Evolutionary conservation across 2,888 invertebrate species (phyloP), one percentile per base, ranked within the genome.

Genomic region (Mesochorus sp.): DNA sequence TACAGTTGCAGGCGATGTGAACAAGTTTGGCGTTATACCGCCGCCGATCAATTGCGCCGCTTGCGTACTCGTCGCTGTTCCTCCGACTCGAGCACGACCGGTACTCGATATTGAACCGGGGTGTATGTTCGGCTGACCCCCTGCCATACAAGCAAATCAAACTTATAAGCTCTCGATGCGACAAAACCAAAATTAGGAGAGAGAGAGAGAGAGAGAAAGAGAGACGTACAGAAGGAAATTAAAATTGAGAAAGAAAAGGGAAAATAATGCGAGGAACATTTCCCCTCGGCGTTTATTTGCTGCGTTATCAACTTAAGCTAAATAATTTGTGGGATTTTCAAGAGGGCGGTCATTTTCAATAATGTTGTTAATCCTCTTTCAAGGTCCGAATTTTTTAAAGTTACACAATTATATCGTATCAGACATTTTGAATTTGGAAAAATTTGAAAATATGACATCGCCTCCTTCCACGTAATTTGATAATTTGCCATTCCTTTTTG

Each of bases 1-100:
- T 87, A 91, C 91, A 81, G 90, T 90, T 31, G 91, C 88, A 47
- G 91, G 90, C 34, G 91, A 92, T 3, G 92, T 91, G 84, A 95
- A 94, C 87, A 95, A 92, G 80, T 94, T 94, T 17, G 95, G 95
- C 67, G 95, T 94, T 82, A 95, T 94, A 80, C 95, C 95, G 78
- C 94, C 95, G 55, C 95, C 95, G 80, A 95, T 94, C 67, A 94
- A 91, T 87, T 94, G 94, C 53, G 93, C 93, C 12, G 93, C 93
- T 85, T 93, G 93, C 2, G 94, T 93, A 31, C 94, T 93, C n/a
- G 93, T 93, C 6, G 93, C 93, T 70, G 93, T 93, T 78, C 92
- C 93, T 44, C 92, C 92, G 10, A 93, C 92, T 81, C 93, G 88
- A 68, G 93, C 93, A 73, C 94, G 88, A n/a, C 94, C 94, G 44